Evolutionary conservation across 1,140 invertebrate genomes (phyloP).

Genomic region (Apis laboriosa): DNA sequence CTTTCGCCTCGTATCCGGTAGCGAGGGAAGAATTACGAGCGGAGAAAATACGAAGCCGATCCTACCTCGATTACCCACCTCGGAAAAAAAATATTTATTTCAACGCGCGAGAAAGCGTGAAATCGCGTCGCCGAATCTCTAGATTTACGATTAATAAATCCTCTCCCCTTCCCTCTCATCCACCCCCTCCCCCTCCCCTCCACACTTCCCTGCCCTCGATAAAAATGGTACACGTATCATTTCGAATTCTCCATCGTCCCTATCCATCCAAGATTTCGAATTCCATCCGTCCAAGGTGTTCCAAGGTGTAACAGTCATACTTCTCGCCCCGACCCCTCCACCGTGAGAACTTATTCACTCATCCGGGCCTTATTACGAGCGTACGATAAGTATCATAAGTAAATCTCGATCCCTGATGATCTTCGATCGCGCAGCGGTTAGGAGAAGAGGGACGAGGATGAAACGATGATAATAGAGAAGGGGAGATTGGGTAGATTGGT

Average conservation of each 20-base stretch:
- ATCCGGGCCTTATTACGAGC: slow-evolving; percentile 17
- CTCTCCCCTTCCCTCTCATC: background rate
- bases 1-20: slow-evolving; percentile 2
- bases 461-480: background rate
- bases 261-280: background rate
- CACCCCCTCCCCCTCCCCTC: background rate
- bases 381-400: slow-evolving; percentile 70
- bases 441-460: background rate
- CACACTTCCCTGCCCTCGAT: no score
- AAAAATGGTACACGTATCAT: slow-evolving; percentile 28
- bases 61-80: no score
- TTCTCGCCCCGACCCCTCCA: background rate
- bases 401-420: slow-evolving; percentile 62
- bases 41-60: background rate
- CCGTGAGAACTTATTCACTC: slow-evolving; percentile 54
- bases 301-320: background rate
- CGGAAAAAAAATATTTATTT: slow-evolving; percentile 14
- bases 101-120: background rate
- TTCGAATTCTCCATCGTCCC: slow-evolving; percentile 7
- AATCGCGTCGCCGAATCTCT: background rate
- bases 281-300: background rate
- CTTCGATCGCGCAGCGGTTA: slow-evolving; percentile 44
- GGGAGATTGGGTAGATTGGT: background rate
- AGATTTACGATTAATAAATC: slow-evolving; percentile 20
- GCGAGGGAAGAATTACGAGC: slow-evolving; percentile 12